Evolutionary conservation across 2,888 invertebrate genomes (phyloP).

Genomic region (Himalopsyche tibetana): DNA sequence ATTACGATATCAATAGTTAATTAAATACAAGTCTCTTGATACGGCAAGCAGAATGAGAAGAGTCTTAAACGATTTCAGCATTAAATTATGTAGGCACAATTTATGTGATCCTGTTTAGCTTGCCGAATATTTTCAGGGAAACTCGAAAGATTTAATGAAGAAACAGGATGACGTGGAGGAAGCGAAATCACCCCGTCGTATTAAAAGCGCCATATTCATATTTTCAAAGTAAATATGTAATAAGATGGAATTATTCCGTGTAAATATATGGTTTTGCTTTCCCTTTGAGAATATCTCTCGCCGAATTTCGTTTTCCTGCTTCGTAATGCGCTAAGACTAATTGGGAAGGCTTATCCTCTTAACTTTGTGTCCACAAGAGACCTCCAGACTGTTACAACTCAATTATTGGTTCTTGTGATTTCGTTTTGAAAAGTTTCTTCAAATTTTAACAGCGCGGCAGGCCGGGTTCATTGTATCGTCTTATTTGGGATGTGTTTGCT

Average conservation of each 20-base stretch:
- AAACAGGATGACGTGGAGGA: slow-evolving; percentile 1
- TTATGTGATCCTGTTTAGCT: background rate
- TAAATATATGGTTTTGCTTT: slow-evolving; percentile 49
- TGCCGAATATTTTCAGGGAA: slow-evolving; percentile 3
- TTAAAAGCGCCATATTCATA: slow-evolving; percentile 55
- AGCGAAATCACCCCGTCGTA: slow-evolving; percentile 13
- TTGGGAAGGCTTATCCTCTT: slow-evolving; percentile 26
- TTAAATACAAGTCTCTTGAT: too few relatives aligned
- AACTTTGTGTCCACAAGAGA: slow-evolving; percentile 31
- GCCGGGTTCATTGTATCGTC: background rate
- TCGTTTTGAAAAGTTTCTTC: slow-evolving; percentile 8
- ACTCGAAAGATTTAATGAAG: slow-evolving; percentile 34
- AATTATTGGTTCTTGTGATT: slow-evolving; percentile 24
- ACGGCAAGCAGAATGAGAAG: too few relatives aligned
- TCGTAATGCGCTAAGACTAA: slow-evolving; percentile 25
- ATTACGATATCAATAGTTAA: too few relatives aligned
- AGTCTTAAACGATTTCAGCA: background rate
- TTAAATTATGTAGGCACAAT: slow-evolving; percentile 16
- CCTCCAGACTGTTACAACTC: slow-evolving; percentile 30
- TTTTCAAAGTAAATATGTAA: slow-evolving; percentile 58
- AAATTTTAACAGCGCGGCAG: background rate
- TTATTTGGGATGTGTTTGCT: background rate
- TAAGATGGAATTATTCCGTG: slow-evolving; percentile 57
- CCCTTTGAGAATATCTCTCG: slow-evolving; percentile 23
- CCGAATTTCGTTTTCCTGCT: slow-evolving; percentile 1